Base-by-base conservation (phyloP, 2,797 vertebrate genomes). In the Peromyscus aztecus region DNA sequence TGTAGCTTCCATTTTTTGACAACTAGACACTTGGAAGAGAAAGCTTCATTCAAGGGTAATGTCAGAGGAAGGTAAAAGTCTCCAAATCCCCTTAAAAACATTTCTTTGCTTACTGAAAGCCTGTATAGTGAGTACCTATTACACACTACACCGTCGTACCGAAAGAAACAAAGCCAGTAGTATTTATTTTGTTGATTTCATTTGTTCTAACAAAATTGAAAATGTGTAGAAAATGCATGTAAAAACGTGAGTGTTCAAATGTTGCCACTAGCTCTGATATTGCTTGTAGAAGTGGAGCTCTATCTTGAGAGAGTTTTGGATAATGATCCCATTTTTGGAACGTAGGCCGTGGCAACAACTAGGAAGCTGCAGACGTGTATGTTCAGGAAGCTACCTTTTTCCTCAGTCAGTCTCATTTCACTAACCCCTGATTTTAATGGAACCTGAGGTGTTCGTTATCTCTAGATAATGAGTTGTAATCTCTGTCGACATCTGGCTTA, bases 161-260 rank as follows among this genome's bases (percentile, higher is more conserved):
- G 57, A 91, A 84, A 91, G 73, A 94, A 81, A 63, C 37, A 80
- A 91, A 75, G 61, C 57, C 90, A 75, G 2, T 61, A 84, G 52
- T 61, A 78, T 92, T 84, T 40, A 90, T 87, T 86, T 55, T 24
- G 11, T 23, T 91, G 27, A 67, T 91, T 77, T 49, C 23, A 17
- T 73, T 37, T 85, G 65, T 90, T 55, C n/a, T 75, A 73, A 90
- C 23, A 81, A 55, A 37, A 46, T 55, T 77, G 52, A 93, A 90
- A 81, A 88, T 46, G 82, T 65, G 63, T 87, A 57, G 85, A 63
- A 69, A 93, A 43, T n/a, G 4, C 6, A 40, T 2, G 16, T 57
- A 57, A 59, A 55, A 94, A 55, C 27, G 24, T 85, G 95, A 57
- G 69, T 89, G 49, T 65, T 77, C 31, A 61, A 31, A 31, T 43